phyloP scores from a whole-genome alignment of 2,888 invertebrate species.

The Papilio protenor region DNA sequence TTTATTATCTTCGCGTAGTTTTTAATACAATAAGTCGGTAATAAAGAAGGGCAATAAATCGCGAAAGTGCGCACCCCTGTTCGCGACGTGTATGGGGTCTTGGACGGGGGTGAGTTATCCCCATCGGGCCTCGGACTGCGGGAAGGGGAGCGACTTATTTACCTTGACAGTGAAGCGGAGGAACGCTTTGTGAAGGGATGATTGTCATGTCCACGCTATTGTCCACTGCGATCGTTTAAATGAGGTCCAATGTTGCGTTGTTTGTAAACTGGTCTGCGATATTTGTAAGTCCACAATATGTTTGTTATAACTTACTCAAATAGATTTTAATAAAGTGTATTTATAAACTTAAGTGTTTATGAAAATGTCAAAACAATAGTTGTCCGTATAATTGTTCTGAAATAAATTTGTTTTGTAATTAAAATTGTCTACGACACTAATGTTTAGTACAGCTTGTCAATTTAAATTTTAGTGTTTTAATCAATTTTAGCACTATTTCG shows the following conservation, averaged over 20 bases:
- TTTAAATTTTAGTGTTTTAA: neutral
- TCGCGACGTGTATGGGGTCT: conserved; percentile 35
- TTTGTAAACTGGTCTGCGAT: neutral
- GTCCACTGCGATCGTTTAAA: neutral
- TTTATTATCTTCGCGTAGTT: conserved; percentile 30
- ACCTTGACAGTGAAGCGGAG: conserved; percentile 31
- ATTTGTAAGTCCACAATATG: neutral
- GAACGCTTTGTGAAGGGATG: conserved; percentile 11
- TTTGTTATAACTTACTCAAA: neutral
- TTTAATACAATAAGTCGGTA: conserved; percentile 40
- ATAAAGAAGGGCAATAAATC: conserved; percentile 39
- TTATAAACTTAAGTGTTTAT: neutral
- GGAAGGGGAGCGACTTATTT: conserved; percentile 25
- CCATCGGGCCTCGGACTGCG: neutral
- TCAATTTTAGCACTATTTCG: neutral
- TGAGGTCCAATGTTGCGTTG: neutral
- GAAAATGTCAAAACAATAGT: too few species aligned
- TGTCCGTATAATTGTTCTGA: too few species aligned
- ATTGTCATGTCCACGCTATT: conserved; percentile 22
- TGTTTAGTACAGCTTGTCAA: neutral
- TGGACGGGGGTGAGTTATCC: conserved; percentile 13
- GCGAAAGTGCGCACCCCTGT: conserved; percentile 43
- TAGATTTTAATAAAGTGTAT: neutral
- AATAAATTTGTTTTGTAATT: neutral
- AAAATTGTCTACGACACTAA: neutral